Conservation (phyloP, 1,140 invertebrate species). For the Drosophila ananassae region DNA sequence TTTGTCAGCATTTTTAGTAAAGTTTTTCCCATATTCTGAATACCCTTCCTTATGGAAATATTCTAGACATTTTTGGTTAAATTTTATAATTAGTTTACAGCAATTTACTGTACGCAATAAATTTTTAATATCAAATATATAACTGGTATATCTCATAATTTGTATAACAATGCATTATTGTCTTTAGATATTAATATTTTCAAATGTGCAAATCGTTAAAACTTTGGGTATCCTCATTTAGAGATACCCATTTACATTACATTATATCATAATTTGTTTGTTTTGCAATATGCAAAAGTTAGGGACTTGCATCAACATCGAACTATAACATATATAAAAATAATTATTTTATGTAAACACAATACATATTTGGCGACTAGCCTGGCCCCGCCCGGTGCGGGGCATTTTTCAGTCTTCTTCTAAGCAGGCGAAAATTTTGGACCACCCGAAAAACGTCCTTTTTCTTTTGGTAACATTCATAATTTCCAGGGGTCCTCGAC, state of each 20-base stretch:
- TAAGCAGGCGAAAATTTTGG: background rate
- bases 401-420: conserved; percentile 20
- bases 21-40: too few relatives aligned
- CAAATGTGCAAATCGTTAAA: background rate
- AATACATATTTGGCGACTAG: conserved; percentile 21
- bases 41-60: too few relatives aligned
- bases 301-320: background rate
- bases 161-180: background rate
- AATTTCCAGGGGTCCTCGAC: background rate
- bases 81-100: too few relatives aligned
- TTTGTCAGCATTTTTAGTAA: background rate
- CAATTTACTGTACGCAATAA: too few relatives aligned
- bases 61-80: background rate
- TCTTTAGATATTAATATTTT: background rate
- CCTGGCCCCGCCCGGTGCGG: conserved; percentile 1
- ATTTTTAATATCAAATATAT: background rate
- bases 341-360: conserved; percentile 13
- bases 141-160: background rate
- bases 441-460: background rate
- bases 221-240: too few relatives aligned
- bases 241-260: background rate
- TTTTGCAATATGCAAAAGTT: background rate
- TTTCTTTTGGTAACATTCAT: background rate
- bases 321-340: conserved; percentile 16
- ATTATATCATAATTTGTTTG: background rate